Evolutionary conservation across 2,888 invertebrate genomes (phyloP).

Genomic region (Aspidapion aeneum): DNA sequence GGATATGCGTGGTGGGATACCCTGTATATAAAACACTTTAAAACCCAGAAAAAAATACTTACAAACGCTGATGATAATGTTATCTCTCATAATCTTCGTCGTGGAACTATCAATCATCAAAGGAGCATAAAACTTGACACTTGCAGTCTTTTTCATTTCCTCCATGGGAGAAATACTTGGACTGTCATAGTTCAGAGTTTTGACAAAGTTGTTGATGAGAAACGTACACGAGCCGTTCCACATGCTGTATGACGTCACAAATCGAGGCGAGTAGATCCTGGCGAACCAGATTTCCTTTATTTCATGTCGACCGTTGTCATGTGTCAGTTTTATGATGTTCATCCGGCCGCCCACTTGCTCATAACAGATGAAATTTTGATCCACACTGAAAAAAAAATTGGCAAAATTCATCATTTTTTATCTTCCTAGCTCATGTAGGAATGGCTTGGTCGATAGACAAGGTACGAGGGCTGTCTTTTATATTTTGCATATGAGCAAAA

Average conservation of each 20-base stretch:
- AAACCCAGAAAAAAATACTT: too few relatives aligned
- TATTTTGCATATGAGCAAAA: too few relatives aligned
- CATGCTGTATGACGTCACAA: slow-evolving; percentile 42
- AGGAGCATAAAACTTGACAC: slow-evolving; percentile 32
- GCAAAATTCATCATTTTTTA: not conserved
- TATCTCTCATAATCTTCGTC: slow-evolving; percentile 40
- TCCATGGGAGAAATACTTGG: slow-evolving; percentile 36
- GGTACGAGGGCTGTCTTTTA: too few relatives aligned
- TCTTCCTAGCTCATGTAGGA: too few relatives aligned
- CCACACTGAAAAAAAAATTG: slow-evolving; percentile 36
- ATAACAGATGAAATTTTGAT: slow-evolving; percentile 43
- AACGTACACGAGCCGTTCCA: slow-evolving; percentile 44
- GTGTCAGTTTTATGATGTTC: slow-evolving; percentile 39
- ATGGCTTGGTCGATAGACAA: too few relatives aligned
- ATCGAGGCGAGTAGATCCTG: slow-evolving; percentile 43
- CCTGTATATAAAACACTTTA: too few relatives aligned
- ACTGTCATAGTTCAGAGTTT: slow-evolving; percentile 38
- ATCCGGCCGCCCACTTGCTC: slow-evolving; percentile 43
- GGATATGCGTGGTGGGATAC: too few relatives aligned
- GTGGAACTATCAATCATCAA: slow-evolving; percentile 30
- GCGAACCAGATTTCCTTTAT: slow-evolving; percentile 43
- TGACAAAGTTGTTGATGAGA: slow-evolving; percentile 42
- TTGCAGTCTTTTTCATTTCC: slow-evolving; percentile 30
- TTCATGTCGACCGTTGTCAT: slow-evolving; percentile 30
- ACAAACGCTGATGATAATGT: slow-evolving; percentile 44